These are phyloP conservation scores for Anas flavirostris DNA, from an alignment of 2,797 vertebrate species.

Conservation along the genomic window DNA sequence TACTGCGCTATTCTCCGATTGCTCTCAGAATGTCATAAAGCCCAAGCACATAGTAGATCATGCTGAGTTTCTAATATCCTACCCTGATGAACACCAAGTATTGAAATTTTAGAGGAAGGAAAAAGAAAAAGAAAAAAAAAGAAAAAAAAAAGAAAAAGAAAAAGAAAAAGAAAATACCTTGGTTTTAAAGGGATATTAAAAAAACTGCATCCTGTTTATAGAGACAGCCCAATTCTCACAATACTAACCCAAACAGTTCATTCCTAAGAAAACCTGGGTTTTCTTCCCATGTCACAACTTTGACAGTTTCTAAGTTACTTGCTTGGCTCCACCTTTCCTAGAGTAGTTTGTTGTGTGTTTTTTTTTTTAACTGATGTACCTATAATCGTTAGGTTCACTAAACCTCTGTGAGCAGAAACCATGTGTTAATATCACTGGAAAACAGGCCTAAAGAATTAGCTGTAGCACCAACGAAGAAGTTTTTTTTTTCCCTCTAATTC, in stretches of 20 bases:
- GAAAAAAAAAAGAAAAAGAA: too few species aligned
- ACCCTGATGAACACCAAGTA: not conserved
- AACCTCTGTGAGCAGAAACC: not conserved
- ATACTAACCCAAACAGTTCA: not conserved
- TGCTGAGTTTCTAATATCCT: not conserved
- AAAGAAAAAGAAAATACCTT: too few species aligned
- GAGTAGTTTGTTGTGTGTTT: not conserved
- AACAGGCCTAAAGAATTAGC: constrained; percentile 57
- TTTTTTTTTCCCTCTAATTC: constrained; percentile 29
- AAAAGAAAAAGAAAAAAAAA: too few species aligned
- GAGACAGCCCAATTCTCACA: not conserved
- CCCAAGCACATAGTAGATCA: not conserved
- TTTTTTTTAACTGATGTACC: not conserved
- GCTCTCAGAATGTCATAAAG: not conserved
- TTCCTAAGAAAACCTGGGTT: not conserved
- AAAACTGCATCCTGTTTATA: not conserved
- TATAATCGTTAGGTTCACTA: not conserved
- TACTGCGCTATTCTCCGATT: not conserved
- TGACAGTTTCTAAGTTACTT: not conserved
- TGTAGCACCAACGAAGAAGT: not conserved
- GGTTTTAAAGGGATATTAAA: not conserved
- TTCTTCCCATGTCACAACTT: not conserved
- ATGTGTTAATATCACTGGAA: constrained; percentile 40
- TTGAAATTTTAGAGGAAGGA: not conserved
- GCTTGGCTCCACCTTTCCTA: not conserved